A percentile compares a stretch with the other conserved stretches of the same genome.
These are phyloP conservation scores for Salpingus planirostris DNA, from an alignment of 2,888 invertebrate species.

Conservation along the genomic window DNA sequence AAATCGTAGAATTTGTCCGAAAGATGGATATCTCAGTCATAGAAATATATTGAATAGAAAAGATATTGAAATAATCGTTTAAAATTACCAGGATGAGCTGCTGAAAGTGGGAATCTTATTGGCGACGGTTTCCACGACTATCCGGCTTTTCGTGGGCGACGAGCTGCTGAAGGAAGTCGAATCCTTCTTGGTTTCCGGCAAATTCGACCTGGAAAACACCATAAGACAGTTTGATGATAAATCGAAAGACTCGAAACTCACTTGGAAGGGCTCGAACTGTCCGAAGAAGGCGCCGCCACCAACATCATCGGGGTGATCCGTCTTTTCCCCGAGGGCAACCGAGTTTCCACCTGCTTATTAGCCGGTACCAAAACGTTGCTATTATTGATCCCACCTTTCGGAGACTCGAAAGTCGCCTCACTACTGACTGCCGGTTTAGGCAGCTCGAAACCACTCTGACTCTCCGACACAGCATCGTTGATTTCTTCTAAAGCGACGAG, in stretches of 20 bases:
- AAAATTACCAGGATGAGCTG: too few relatives aligned
- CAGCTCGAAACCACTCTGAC: constrained; percentile 17
- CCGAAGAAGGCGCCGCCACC: constrained; percentile 25
- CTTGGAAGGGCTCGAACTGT: not conserved
- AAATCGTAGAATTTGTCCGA: too few relatives aligned
- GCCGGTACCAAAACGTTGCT: constrained; percentile 53
- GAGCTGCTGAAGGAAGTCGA: constrained; percentile 64
- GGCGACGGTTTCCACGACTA: constrained; percentile 67
- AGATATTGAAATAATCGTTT: too few relatives aligned
- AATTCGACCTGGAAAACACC: constrained; percentile 38
- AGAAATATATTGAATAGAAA: too few relatives aligned
- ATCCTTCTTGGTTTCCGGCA: constrained; percentile 45
- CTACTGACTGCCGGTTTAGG: constrained; percentile 21
- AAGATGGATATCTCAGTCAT: too few relatives aligned
- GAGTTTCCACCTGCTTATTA: constrained; percentile 88
- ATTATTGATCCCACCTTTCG: constrained; percentile 19
- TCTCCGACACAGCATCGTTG: constrained; percentile 42
- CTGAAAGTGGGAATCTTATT: too few relatives aligned
- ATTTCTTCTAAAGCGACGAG: constrained; percentile 49
- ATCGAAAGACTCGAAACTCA: not conserved
- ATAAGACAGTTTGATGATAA: not conserved
- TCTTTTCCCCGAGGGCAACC: constrained; percentile 88
- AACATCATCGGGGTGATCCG: constrained; percentile 96
- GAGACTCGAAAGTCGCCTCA: constrained; percentile 24
- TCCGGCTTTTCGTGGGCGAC: constrained; percentile 69